A percentile compares a stretch with the other conserved stretches of the same genome.
These are phyloP conservation scores for Anabacerthia variegaticeps DNA, from an alignment of 2,797 vertebrate genomes.

Conservation along the genomic window DNA sequence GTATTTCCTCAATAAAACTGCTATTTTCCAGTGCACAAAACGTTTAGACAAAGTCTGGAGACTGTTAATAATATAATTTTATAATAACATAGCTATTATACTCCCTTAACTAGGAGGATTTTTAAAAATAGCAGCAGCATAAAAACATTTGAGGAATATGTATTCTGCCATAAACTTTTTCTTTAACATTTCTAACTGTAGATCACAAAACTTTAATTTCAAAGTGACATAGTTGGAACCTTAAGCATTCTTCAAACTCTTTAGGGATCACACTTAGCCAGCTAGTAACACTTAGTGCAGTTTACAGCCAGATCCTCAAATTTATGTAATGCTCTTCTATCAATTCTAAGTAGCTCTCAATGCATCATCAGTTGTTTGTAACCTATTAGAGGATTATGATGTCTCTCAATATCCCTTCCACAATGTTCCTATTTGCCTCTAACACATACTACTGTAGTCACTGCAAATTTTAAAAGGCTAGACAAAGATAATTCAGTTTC, in stretches of 20 bases:
- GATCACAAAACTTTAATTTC: not conserved
- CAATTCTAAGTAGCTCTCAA: conserved; percentile 4
- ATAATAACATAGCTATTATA: not conserved
- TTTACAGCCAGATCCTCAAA: not conserved
- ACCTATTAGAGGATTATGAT: conserved; percentile 29
- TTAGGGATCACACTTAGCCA: not conserved
- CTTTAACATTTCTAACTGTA: not conserved
- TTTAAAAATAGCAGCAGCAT: not conserved
- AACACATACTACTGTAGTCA: conserved; percentile 31
- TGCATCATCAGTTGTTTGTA: not conserved
- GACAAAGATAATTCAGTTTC: not conserved
- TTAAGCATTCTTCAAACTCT: not conserved
- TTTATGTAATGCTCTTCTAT: not conserved
- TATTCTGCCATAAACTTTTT: not conserved
- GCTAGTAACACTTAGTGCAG: not conserved
- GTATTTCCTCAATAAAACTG: not conserved
- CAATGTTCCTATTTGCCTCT: conserved; percentile 31
- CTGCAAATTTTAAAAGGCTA: not conserved
- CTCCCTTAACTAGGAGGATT: not conserved
- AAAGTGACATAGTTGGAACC: not conserved
- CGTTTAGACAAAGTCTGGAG: not conserved
- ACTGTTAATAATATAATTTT: not conserved
- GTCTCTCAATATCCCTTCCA: conserved; percentile 51
- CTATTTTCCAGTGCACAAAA: not conserved
- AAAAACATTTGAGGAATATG: not conserved